Percentiles rank a stretch among this genome's conserved stretches.
phyloP scores from a whole-genome alignment of 2,888 invertebrate species.

The Tinea trinotella region DNA sequence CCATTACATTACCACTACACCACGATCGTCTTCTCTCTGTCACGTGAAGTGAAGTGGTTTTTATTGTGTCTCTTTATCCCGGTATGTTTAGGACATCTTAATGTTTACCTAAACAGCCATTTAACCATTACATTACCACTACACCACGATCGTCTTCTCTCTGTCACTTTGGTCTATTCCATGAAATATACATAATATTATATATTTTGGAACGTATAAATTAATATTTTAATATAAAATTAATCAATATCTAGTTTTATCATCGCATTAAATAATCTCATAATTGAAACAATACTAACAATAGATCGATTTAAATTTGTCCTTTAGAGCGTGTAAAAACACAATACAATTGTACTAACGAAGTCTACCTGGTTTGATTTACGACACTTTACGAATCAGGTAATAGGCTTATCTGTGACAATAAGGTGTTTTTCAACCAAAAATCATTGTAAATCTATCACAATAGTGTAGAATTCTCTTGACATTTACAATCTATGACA shows the following conservation, averaged over 20 bases:
- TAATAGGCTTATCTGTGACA: conserved; percentile 9
- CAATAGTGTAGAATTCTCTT: conserved; percentile 2
- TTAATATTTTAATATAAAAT: too few species aligned
- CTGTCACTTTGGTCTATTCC: too few species aligned
- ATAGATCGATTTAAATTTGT: too few species aligned
- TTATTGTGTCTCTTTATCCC: conserved; percentile 52
- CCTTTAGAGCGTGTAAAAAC: too few species aligned
- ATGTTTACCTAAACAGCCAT: conserved; percentile 83
- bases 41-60: conserved; percentile 55
- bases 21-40: too few species aligned
- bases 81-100: conserved; percentile 75
- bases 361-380: conserved; percentile 8
- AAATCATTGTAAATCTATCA: conserved; percentile 14
- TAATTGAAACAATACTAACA: too few species aligned
- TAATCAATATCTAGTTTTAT: too few species aligned
- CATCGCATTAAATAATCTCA: background rate
- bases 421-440: background rate
- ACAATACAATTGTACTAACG: background rate
- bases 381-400: background rate
- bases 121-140: too few species aligned
- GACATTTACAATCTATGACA: conserved; percentile 4
- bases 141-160: too few species aligned
- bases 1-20: too few species aligned
- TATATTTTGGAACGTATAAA: too few species aligned
- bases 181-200: too few species aligned